These are phyloP conservation scores for Ptychochromis oligacanthus DNA, from an alignment of 2,113 vertebrate species.

Conservation along the genomic window DNA sequence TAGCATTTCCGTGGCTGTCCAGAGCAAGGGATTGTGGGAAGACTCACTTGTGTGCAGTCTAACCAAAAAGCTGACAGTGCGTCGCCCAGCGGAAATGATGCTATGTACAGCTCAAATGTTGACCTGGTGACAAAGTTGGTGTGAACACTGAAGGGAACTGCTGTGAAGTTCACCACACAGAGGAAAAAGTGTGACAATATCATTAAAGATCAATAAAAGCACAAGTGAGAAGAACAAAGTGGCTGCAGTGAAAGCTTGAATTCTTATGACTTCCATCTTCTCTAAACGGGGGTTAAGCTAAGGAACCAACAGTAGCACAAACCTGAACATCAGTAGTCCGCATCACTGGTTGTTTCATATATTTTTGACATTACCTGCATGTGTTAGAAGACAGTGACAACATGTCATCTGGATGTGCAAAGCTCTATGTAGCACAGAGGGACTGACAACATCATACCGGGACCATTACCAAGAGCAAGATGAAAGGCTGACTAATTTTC, in stretches of 20 bases:
- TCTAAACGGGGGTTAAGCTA: too few relatives aligned
- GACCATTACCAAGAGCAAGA: not conserved
- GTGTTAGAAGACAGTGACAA: too few relatives aligned
- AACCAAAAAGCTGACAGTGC: too few relatives aligned
- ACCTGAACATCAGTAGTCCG: not conserved
- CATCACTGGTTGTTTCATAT: fast-evolving
- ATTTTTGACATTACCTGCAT: not conserved
- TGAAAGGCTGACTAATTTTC: not conserved
- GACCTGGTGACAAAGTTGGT: not conserved
- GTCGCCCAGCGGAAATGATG: not conserved
- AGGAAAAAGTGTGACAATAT: not conserved
- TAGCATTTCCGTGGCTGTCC: not conserved
- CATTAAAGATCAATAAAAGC: too few relatives aligned
- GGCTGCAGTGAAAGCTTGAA: not conserved
- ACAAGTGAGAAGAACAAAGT: not conserved
- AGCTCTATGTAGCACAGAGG: not conserved
- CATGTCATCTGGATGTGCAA: not conserved
- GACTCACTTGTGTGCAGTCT: not conserved
- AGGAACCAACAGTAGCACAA: not conserved
- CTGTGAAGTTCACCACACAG: not conserved
- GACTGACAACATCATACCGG: too few relatives aligned
- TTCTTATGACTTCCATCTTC: not conserved
- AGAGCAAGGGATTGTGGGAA: not conserved
- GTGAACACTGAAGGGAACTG: not conserved
- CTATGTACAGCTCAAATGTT: not conserved